Evolutionary conservation across 2,888 invertebrate species (phyloP).

Genomic region (Drosophila dives): DNA sequence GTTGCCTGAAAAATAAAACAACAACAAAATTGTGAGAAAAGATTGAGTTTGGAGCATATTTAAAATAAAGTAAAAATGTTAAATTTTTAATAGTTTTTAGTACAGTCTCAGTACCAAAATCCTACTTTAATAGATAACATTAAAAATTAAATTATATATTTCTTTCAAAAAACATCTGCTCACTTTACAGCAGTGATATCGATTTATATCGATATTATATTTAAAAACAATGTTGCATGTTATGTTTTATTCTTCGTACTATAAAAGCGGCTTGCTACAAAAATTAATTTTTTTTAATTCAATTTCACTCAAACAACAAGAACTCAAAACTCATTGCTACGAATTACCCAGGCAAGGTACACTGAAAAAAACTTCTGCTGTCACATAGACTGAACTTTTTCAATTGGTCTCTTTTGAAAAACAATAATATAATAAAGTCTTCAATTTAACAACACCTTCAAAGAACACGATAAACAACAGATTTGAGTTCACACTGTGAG

Average conservation of each 20-base stretch:
- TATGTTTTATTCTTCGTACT: neutral
- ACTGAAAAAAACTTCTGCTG: neutral
- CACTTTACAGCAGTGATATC: neutral
- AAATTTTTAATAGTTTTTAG: neutral
- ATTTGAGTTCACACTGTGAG: neutral
- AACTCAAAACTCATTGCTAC: neutral
- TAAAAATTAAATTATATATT: neutral
- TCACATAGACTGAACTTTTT: neutral
- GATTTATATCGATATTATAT: neutral
- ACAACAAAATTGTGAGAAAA: neutral
- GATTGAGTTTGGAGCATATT: neutral
- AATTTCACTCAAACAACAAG: neutral
- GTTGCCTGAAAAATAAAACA: conserved; percentile 30
- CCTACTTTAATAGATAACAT: neutral
- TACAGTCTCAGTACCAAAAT: neutral
- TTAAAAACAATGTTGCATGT: neutral
- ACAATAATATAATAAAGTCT: neutral
- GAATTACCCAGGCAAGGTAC: neutral
- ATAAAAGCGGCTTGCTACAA: neutral
- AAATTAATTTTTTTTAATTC: neutral
- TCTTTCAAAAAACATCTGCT: neutral
- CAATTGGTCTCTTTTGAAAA: neutral
- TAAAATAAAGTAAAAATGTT: neutral
- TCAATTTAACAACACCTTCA: neutral
- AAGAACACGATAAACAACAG: neutral